Evolutionary conservation across 2,797 vertebrate genomes (phyloP).

Genomic region (Otolemur crassicaudatus): DNA sequence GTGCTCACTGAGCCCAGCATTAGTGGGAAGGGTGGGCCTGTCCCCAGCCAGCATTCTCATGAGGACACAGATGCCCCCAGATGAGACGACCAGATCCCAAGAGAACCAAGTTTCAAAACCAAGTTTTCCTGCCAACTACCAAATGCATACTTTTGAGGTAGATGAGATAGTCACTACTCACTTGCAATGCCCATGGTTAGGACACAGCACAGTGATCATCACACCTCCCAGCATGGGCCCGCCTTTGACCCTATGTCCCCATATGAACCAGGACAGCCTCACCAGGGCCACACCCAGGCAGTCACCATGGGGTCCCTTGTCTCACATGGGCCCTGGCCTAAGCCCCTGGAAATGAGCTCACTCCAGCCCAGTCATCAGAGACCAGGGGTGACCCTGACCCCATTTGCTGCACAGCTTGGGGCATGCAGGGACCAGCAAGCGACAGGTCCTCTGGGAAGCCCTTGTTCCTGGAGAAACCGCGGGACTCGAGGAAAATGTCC

Average conservation of each 20-base stretch:
- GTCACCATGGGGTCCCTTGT: not conserved
- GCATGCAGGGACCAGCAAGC: not conserved
- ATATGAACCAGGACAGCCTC: not conserved
- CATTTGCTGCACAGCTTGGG: not conserved
- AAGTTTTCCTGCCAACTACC: not conserved
- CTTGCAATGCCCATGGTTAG: not conserved
- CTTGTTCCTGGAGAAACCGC: not conserved
- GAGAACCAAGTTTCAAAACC: not conserved
- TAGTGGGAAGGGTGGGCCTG: not conserved
- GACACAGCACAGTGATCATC: not conserved
- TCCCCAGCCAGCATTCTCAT: not conserved
- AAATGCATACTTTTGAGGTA: not conserved
- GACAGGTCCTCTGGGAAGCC: not conserved
- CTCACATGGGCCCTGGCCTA: rapidly evolving
- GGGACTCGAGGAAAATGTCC: not conserved
- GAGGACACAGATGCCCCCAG: not conserved
- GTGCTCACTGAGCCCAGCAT: not conserved
- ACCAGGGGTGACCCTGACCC: rapidly evolving
- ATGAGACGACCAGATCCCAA: not conserved
- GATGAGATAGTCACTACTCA: not conserved
- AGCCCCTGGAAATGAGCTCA: not conserved
- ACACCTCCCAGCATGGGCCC: too few relatives aligned
- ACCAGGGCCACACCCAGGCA: not conserved
- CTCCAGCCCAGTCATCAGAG: not conserved
- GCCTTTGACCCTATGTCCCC: too few relatives aligned